A percentile compares a stretch with the other conserved stretches of the same genome.
Evolutionary conservation across 2,888 invertebrate species (phyloP).

Genomic region (Pachydiplax longipennis): DNA sequence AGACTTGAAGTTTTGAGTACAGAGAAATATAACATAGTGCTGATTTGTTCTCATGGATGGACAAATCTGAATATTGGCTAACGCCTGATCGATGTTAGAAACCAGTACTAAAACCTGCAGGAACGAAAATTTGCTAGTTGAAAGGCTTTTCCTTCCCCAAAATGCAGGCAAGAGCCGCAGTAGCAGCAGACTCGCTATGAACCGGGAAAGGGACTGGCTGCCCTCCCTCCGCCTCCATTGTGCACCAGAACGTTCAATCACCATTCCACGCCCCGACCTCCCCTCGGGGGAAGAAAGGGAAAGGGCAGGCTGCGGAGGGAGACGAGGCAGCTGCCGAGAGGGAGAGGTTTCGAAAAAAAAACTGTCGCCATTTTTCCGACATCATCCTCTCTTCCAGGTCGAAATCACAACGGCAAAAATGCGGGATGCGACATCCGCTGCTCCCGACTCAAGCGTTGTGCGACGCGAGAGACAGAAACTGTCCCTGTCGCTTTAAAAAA

Average conservation of each 20-base stretch:
- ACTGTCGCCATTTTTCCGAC: background rate
- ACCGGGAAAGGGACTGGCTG: background rate
- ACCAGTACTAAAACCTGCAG: no score
- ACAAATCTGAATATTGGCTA: no score
- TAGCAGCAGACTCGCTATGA: background rate
- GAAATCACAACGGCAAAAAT: background rate
- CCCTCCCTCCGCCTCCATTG: background rate
- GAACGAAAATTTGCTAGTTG: no score
- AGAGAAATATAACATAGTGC: no score
- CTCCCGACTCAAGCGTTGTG: background rate
- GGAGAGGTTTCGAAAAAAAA: background rate
- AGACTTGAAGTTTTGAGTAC: no score
- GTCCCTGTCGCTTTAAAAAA: no score
- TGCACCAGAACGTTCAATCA: background rate
- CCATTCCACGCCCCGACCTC: background rate
- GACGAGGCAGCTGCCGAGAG: background rate
- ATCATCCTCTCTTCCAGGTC: background rate
- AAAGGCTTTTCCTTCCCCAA: no score
- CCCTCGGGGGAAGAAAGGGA: background rate
- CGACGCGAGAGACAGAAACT: background rate
- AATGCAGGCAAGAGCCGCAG: background rate
- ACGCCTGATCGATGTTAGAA: no score
- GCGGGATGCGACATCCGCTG: background rate
- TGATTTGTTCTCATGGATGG: no score
- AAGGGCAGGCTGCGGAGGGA: background rate